Evolutionary conservation across 1,140 invertebrate species (phyloP), one percentile per base, ranked within the genome.

Genomic region (Diabrotica undecimpunctata): DNA sequence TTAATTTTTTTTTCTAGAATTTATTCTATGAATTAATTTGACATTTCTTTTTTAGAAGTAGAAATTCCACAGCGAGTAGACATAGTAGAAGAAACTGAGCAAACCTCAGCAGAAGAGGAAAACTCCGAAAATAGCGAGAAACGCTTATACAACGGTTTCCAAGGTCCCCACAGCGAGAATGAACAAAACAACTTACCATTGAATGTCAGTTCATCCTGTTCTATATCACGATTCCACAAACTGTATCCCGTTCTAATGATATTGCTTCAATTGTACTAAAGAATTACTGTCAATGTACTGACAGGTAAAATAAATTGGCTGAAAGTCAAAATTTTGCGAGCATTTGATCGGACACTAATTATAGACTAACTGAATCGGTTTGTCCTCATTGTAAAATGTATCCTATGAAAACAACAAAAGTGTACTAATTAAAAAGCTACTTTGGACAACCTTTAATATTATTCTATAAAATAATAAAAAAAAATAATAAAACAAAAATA

Each of bases 61-160:
- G 75, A 78, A 65, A 73, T 77, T 8, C 75, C 73, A 61, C 70
- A 75, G 7, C 65, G 66, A 50, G 67, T 72, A 50, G 75, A 77
- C 12, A 63, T 71, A 51, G 67, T 67, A 39, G 77, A 77, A 38
- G 69, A 65, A 35, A 53, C 39, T 35, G 37, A 66, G 9, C 65
- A 68, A 53, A 62, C 67, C 13, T 61, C 64, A n/a, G 71, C 70
- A 10, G 41, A 46, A 46, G 41, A 46, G n/a, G 73, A 75, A 54
- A 69, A 58, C 9, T 61, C 60, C 8, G 73, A 69, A 55, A 72
- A 73, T 57, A 61, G 66, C 39, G 71, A 74, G 64, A 75, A 73
- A 54, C 68, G 67, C 54, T 41, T 72, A n/a, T 72, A 74, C 65
- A 75, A 77, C 62, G 75, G 76, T 56, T 75, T 69, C 62, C 77